Percentiles rank a stretch among this genome's conserved stretches.
phyloP scores from a whole-genome alignment of 1,140 invertebrate species.

The Drosophila repleta region DNA sequence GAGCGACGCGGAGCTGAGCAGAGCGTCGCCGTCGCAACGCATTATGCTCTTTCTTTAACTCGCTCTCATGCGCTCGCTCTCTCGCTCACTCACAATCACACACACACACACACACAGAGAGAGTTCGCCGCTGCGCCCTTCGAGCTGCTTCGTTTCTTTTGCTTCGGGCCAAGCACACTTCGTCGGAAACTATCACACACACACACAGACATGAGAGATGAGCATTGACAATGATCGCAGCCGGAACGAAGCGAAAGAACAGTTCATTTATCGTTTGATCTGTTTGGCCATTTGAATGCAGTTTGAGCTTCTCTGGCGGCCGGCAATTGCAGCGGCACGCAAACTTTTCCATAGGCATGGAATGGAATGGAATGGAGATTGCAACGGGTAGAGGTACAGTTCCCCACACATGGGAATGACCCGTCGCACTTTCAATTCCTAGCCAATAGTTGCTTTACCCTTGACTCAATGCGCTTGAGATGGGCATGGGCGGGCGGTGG shows the following conservation, averaged over 20 bases:
- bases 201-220: neutral
- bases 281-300: slow-evolving; percentile 4
- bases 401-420: slow-evolving; percentile 8
- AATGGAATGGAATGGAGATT: no score
- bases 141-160: slow-evolving; percentile 9
- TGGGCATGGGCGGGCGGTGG: neutral
- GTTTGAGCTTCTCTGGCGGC: neutral
- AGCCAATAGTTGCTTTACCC: slow-evolving; percentile 14
- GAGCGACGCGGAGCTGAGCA: neutral
- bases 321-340: neutral
- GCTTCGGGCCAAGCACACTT: neutral
- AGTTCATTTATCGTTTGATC: neutral
- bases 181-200: neutral
- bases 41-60: slow-evolving; percentile 9
- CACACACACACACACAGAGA: neutral
- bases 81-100: neutral
- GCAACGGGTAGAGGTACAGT: slow-evolving; percentile 8
- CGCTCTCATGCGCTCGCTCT: slow-evolving; percentile 20
- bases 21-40: slow-evolving; percentile 10
- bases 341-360: neutral
- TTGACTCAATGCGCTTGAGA: slow-evolving; percentile 1
- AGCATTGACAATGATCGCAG: slow-evolving; percentile 19
- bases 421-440: slow-evolving; percentile 22
- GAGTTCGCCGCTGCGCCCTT: slow-evolving; percentile 2
- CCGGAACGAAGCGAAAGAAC: slow-evolving; percentile 50